Conservation (phyloP, 2,888 invertebrate species). For the Rugalucina vietnamica region DNA sequence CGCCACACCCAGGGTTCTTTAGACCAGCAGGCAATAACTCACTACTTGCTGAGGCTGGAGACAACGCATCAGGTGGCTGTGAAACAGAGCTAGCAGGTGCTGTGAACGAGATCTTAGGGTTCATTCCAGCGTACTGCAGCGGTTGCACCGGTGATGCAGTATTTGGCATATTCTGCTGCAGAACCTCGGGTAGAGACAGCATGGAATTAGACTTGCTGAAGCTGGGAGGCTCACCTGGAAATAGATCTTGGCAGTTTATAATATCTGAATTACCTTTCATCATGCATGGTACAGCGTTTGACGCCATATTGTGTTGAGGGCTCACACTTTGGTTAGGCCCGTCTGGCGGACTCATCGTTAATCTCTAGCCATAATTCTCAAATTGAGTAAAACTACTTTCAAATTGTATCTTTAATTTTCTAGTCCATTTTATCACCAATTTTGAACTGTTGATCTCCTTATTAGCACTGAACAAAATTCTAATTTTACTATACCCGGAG, state of each 20-base stretch:
- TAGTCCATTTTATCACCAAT: too few species aligned
- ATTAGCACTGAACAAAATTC: too few species aligned
- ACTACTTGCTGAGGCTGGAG: constrained; percentile 19
- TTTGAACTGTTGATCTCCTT: too few species aligned
- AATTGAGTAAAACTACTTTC: too few species aligned
- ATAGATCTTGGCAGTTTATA: constrained; percentile 83
- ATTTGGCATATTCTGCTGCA: constrained; percentile 52
- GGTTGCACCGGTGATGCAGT: constrained; percentile 54
- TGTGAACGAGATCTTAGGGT: constrained; percentile 12
- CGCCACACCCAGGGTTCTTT: constrained; percentile 25
- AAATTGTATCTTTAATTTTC: too few species aligned
- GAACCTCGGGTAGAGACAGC: constrained; percentile 50
- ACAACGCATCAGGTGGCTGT: constrained; percentile 32
- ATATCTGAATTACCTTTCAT: constrained; percentile 19
- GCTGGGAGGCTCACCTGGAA: constrained; percentile 80
- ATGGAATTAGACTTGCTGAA: constrained; percentile 56
- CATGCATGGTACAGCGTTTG: constrained; percentile 15
- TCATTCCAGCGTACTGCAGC: constrained; percentile 31
- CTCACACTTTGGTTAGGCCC: neutral
- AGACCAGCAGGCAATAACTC: neutral
- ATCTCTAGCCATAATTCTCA: too few species aligned
- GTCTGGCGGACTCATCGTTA: constrained; percentile 32
- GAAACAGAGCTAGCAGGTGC: constrained; percentile 8
- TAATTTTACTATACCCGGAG: constrained; percentile 80
- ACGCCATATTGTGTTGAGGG: neutral